phyloP scores from a whole-genome alignment of 2,797 vertebrate genomes.

The Merluccius polli region DNA sequence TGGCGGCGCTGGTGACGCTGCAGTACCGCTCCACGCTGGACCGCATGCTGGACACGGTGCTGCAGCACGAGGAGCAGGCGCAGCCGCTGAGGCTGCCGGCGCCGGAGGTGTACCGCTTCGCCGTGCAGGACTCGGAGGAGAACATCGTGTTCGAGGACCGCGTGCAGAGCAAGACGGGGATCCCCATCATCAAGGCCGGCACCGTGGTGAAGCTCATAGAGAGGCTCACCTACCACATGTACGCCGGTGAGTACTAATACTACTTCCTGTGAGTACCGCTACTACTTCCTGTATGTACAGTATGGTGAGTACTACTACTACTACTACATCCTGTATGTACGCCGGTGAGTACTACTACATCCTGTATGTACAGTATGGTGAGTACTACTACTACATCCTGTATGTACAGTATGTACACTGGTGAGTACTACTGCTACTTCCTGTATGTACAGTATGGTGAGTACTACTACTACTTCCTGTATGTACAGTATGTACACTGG shows the following conservation, averaged over 20 bases:
- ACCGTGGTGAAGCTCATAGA: conserved; percentile 96
- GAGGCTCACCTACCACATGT: conserved; percentile 97
- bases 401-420: too few relatives aligned
- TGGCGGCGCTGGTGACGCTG: conserved; percentile 92
- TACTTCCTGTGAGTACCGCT: too few relatives aligned
- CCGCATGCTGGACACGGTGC: conserved; percentile 89
- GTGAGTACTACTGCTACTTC: too few relatives aligned
- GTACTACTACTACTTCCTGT: too few relatives aligned
- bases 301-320: too few relatives aligned
- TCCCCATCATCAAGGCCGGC: conserved; percentile 95
- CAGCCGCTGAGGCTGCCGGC: conserved; percentile 88
- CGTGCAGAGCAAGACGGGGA: conserved; percentile 89
- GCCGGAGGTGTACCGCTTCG: conserved; percentile 85
- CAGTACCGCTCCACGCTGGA: conserved; percentile 95
- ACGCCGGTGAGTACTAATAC: conserved; percentile 81
- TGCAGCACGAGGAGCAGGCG: conserved; percentile 87
- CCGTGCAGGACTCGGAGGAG: conserved; percentile 91
- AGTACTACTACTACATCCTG: too few relatives aligned
- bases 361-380: too few relatives aligned
- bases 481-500: too few relatives aligned
- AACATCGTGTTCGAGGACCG: conserved; percentile 97
- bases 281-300: too few relatives aligned
- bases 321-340: too few relatives aligned
- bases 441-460: too few relatives aligned
- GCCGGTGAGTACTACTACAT: too few relatives aligned